phyloP scores from a whole-genome alignment of 92 coral and sea anemone species.

The Phenganax subtilis region DNA sequence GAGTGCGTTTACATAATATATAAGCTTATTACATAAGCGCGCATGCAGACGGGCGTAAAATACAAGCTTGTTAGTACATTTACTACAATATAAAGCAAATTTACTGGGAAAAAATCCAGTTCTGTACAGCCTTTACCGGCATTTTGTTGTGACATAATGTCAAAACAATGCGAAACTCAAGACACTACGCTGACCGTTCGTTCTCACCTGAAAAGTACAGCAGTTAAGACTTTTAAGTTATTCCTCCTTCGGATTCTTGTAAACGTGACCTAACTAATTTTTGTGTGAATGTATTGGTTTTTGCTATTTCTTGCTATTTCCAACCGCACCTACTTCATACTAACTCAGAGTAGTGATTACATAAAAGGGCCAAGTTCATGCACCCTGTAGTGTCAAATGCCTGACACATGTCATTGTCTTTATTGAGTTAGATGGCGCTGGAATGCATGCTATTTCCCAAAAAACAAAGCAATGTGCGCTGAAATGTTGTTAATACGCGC shows the following conservation, averaged over 20 bases:
- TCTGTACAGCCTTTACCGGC: not conserved
- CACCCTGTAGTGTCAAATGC: slow-evolving; percentile 14
- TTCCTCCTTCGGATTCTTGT: not conserved
- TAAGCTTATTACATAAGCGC: slow-evolving; percentile 11
- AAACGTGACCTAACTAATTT: not conserved
- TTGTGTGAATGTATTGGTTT: not conserved
- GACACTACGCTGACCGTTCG: not conserved
- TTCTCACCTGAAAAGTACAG: slow-evolving; percentile 20
- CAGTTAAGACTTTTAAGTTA: not conserved
- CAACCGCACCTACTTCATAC: slow-evolving; percentile 23
- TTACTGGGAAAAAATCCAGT: not conserved
- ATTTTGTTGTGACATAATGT: slow-evolving; percentile 10
- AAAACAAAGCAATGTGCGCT: slow-evolving; percentile 24
- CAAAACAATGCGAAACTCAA: not conserved
- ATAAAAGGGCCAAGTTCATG: slow-evolving; percentile 23
- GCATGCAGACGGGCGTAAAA: not conserved
- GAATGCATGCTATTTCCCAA: slow-evolving; percentile 4
- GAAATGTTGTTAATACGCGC: slow-evolving; percentile 14
- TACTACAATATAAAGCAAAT: not conserved
- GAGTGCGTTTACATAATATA: slow-evolving; percentile 14
- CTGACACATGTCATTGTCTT: slow-evolving; percentile 26
- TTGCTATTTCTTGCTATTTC: not conserved
- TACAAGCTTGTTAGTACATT: slow-evolving; percentile 18
- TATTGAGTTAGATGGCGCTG: slow-evolving; percentile 9
- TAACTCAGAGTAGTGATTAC: slow-evolving; percentile 3